Base-by-base conservation (phyloP, 2,113 vertebrate species). In the Empidonax alnorum region DNA sequence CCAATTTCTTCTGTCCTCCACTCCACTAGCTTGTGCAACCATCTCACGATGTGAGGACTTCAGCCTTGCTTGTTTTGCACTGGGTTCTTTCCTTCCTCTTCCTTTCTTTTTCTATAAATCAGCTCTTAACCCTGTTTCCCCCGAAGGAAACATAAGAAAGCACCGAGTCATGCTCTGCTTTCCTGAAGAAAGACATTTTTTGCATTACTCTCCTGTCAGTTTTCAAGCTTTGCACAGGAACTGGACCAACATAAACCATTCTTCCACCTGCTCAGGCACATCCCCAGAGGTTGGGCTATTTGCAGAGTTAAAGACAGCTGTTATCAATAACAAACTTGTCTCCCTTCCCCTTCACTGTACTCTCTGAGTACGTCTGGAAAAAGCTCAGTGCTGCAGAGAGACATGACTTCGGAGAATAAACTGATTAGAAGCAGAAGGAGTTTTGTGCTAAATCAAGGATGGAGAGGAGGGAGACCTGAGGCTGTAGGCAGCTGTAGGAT, bases 301-400 rank as follows among this genome's bases (percentile, higher is more conserved):
- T 91, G 80, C 53, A 46, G 56, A 80, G 61, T 93, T 92, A 92
- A 88, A 82, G 67, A 84, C 35, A 80, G 67, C 55, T 66, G 25
- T 78, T 90, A 85, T 74, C 85, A 82, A 37, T 68, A 68, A 81
- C 59, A 90, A 94, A 39, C 23, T 59, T 55, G 4, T 18, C 56
- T 94, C 94, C 71, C 44, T 84, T 87, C 87, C 90, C 87, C 46
- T 72, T 80, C 73, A 8, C 41, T 39, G 33, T 50, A 47, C 27
- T 77, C 88, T 91, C 66, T 67, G 67, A 92, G 25, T 52, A 59
- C 27, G 72, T 55, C 65, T 96, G 72, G 87, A 96, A 96, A 81
- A n/a, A 74, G 42, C 42, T 94, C 75, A 39, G 71, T 77, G 93
- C 96, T 88, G 95, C 95, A 92, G 87, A 87, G 72, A 87, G 72